These are phyloP conservation scores for Lydus trimaculatus DNA, from an alignment of 2,888 invertebrate species.

Conservation along the genomic window DNA sequence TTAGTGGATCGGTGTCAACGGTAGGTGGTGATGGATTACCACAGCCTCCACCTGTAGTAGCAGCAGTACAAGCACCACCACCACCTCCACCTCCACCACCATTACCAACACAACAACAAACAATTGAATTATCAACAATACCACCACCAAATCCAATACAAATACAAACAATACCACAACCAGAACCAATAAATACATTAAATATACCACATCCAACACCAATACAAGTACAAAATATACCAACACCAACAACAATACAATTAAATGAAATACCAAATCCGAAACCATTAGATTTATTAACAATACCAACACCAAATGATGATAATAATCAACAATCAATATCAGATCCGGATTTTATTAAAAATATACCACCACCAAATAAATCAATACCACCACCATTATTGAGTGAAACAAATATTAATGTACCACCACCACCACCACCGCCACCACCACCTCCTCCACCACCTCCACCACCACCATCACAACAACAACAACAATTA, in stretches of 20 bases:
- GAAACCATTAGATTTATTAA: conserved; percentile 67
- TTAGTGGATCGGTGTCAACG: too few relatives aligned
- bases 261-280: conserved; percentile 69
- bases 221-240: conserved; percentile 67
- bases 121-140: conserved; percentile 58
- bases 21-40: too few relatives aligned
- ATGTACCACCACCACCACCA: conserved; percentile 42
- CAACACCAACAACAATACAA: conserved; percentile 68
- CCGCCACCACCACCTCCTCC: conserved; percentile 42
- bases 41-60: conserved; percentile 52
- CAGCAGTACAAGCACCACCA: too few relatives aligned
- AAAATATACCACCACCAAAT: conserved; percentile 60
- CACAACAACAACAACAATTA: conserved; percentile 28
- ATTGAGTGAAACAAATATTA: conserved; percentile 47
- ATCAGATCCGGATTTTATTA: conserved; percentile 56
- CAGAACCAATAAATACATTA: conserved; percentile 65
- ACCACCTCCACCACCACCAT: conserved; percentile 27
- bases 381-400: conserved; percentile 59
- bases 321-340: conserved; percentile 48
- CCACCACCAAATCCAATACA: conserved; percentile 61
- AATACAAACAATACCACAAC: conserved; percentile 61
- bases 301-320: conserved; percentile 63
- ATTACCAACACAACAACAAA: conserved; percentile 47
- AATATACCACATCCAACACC: conserved; percentile 61
- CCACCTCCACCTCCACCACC: conserved; percentile 50